A percentile compares a stretch with the other conserved stretches of the same genome.
Conservation (phyloP, 2,113 vertebrate species). For the Columba janthina region DNA sequence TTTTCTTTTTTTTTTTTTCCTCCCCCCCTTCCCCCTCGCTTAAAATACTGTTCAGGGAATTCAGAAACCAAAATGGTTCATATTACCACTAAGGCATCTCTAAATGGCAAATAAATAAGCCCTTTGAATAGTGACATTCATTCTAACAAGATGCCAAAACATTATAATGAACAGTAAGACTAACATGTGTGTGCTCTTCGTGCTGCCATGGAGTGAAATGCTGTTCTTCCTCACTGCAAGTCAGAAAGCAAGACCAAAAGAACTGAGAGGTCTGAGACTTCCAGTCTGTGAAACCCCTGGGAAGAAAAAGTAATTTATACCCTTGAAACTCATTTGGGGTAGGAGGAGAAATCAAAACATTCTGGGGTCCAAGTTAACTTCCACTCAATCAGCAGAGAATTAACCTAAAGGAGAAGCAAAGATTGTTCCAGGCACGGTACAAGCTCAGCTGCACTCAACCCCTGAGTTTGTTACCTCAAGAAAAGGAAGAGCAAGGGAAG, state of each 20-base stretch:
- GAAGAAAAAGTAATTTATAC: not conserved
- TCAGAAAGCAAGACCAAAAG: not conserved
- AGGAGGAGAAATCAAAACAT: not conserved
- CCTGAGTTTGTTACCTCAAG: not conserved
- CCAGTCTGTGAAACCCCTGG: not conserved
- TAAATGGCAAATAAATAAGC: slow-evolving; percentile 39
- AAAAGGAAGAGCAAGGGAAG: not conserved
- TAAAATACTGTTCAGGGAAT: slow-evolving; percentile 32
- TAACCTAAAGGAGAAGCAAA: not conserved
- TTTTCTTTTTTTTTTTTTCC: too few relatives aligned
- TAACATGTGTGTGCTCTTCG: not conserved
- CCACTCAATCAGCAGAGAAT: not conserved
- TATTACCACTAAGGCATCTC: slow-evolving; percentile 3
- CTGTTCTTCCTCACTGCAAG: not conserved
- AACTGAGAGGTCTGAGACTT: not conserved
- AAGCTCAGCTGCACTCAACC: not conserved
- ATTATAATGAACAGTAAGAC: not conserved
- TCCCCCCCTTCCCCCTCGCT: not conserved
- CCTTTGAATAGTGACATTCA: not conserved
- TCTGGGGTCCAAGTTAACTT: not conserved
- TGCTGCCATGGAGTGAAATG: accelerated
- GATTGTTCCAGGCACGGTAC: not conserved
- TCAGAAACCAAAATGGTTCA: slow-evolving; percentile 43
- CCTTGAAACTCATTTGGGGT: not conserved
- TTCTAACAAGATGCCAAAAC: not conserved